A percentile compares a stretch with the other conserved stretches of the same genome.
These are phyloP conservation scores for Microcebus tavaratra DNA, from an alignment of 2,113 vertebrate genomes.

Conservation along the genomic window DNA sequence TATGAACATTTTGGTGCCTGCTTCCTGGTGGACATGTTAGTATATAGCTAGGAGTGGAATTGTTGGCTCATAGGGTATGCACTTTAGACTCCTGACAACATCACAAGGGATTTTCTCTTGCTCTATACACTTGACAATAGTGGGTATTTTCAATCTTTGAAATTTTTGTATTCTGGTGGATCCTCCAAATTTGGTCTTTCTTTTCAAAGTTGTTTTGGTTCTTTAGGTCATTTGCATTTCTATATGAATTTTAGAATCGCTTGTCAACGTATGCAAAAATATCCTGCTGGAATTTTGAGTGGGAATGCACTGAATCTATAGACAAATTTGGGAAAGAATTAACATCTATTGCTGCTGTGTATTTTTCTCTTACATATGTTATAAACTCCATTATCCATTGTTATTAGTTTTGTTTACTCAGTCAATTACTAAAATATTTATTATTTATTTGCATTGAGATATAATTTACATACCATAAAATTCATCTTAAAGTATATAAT, in stretches of 20 bases:
- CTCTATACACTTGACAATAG: neutral
- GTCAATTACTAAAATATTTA: conserved; percentile 27
- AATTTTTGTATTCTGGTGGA: neutral
- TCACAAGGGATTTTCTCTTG: neutral
- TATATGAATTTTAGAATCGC: neutral
- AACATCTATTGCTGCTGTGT: neutral
- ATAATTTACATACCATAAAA: neutral
- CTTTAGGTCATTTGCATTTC: neutral
- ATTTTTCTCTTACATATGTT: conserved; percentile 24
- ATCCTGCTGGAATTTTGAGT: neutral
- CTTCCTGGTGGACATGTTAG: neutral
- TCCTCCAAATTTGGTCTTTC: neutral
- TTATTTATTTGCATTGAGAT: conserved; percentile 16
- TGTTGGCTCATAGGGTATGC: neutral
- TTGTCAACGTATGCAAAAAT: neutral
- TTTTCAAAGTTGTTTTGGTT: neutral
- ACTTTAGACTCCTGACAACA: neutral
- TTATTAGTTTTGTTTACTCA: conserved; percentile 30
- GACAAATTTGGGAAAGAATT: neutral
- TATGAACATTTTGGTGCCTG: neutral
- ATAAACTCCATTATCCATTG: neutral
- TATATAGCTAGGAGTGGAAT: neutral
- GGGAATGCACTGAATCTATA: neutral
- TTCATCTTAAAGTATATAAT: neutral
- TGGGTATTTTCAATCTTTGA: conserved; percentile 7